Evolutionary conservation across 1,140 invertebrate species (phyloP), one percentile per base, ranked within the genome.

Genomic region (Cherax quadricarinatus): DNA sequence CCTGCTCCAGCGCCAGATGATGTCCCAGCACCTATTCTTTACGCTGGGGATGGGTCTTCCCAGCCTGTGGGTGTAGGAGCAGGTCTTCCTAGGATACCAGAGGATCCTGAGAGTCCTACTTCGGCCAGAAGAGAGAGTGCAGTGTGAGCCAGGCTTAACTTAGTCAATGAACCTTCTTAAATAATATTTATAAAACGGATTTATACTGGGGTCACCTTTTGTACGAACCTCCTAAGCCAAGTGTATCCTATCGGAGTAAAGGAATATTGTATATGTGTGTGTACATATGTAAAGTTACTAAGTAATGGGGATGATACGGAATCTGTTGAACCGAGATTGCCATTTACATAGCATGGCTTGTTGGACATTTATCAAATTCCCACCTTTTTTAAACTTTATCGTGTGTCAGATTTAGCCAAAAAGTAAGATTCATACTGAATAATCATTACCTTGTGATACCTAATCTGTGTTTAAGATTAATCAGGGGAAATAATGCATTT

Each of bases 41-140:
- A 79, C 48, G 78, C 62, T n/a, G 89, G 89, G 3, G 89, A 91
- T 4, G 84, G 73, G 18, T 7, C 66, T 70, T 5, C 49, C 75
- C 14, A 70, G 48, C 48, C n/a, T 6, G 53, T 48, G 66, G 70
- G 57, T 24, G 53, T 70, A 21, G 30, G 80, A 18, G 73, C 79
- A 21, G 41, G 89, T 30, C 60, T 91, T 53, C 73, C 89, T 12
- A 86, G 89, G 78, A 91, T 91, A 62, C 89, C 89, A 18, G 89
- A 91, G 41, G 89, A 91, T 21, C 82, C 82, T 12, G 89, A 91
- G 60, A 91, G 89, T 86, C 89, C 89, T 24, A 86, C 83, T 24
- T 86, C 87, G n/a, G 87, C 51, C 41, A 86, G 89, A 41, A 49
- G 89, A 14, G 89, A 91, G 24, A 91, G 89, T 51, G 89, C 89